Conservation (phyloP, 2,113 vertebrate species). For the Hirundichthys speculiger region DNA sequence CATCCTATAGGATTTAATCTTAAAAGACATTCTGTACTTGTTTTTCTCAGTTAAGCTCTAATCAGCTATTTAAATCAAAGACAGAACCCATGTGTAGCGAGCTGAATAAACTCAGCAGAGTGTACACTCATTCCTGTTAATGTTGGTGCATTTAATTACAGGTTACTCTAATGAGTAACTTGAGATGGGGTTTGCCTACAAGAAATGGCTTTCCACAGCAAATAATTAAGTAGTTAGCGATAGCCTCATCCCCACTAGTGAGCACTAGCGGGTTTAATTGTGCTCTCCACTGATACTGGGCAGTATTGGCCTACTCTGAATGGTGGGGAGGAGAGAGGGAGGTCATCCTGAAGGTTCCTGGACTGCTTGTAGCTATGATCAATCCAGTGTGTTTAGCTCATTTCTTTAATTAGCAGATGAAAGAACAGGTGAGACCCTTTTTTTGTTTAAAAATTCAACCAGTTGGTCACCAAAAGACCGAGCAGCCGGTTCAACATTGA, state of each 20-base stretch:
- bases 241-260: neutral
- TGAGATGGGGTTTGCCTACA: neutral
- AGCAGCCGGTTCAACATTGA: constrained; percentile 18
- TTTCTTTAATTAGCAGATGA: constrained; percentile 34
- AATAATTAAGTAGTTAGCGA: constrained; percentile 17
- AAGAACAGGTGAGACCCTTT: constrained; percentile 27
- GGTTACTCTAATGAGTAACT: neutral
- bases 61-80: neutral
- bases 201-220: neutral
- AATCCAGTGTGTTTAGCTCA: constrained; percentile 8
- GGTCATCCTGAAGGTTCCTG: constrained; percentile 10
- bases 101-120: neutral
- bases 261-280: neutral
- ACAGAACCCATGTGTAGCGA: neutral
- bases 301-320: constrained; percentile 2
- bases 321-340: neutral
- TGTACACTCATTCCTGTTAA: neutral
- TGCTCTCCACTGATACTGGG: constrained; percentile 5
- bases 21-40: neutral
- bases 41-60: neutral
- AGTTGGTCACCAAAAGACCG: constrained; percentile 24
- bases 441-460: too few relatives aligned
- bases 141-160: constrained; percentile 8
- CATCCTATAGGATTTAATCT: too few relatives aligned
- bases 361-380: constrained; percentile 18